Evolutionary conservation across 64 coral and sea anemone species (phyloP).

Genomic region (Platygyra sinensis): DNA sequence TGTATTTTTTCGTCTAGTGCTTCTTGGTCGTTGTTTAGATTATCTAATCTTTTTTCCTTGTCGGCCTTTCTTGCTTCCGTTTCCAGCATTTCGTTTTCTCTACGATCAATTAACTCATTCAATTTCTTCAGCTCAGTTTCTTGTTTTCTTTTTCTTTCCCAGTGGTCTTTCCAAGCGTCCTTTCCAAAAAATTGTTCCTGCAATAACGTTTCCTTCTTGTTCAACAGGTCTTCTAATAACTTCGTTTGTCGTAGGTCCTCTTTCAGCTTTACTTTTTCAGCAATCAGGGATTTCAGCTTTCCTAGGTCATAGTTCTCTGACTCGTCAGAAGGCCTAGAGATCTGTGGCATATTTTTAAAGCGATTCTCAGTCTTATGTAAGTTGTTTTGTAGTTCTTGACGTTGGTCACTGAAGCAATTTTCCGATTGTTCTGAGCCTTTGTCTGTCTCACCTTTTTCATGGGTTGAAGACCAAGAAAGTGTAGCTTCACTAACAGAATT

Average conservation of each 20-base stretch:
- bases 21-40: background rate
- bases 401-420: background rate
- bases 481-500: background rate
- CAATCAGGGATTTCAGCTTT: conserved; percentile 17
- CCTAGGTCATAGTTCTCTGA: background rate
- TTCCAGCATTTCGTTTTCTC: background rate
- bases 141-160: background rate
- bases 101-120: conserved; percentile 21
- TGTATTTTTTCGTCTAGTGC: background rate
- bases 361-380: background rate
- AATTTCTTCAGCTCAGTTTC: conserved; percentile 8
- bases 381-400: background rate
- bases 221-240: conserved; percentile 39
- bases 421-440: background rate
- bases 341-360: background rate
- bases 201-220: conserved; percentile 8
- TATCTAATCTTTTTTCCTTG: background rate
- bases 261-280: conserved; percentile 38
- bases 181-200: background rate
- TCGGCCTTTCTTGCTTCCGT: background rate
- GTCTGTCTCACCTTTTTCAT: background rate
- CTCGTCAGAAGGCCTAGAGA: background rate
- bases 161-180: background rate
- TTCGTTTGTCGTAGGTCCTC: conserved; percentile 6
- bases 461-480: background rate